Conservation (phyloP, 2,888 invertebrate genomes). For the Morpho deidamia region DNA sequence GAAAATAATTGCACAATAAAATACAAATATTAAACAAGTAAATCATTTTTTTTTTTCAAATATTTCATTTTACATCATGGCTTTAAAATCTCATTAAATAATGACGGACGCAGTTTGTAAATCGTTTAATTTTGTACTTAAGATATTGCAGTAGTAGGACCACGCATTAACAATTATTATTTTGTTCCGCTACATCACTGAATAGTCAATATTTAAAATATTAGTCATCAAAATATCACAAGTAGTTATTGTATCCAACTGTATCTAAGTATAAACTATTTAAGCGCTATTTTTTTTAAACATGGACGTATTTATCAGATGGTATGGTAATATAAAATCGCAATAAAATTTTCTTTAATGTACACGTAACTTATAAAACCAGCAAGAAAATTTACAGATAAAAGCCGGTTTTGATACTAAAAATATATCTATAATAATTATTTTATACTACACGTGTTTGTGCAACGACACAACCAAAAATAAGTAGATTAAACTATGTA, state of each 20-base stretch:
- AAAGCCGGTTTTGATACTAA: neutral
- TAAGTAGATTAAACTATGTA: neutral
- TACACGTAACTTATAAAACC: too few relatives aligned
- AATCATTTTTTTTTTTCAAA: too few relatives aligned
- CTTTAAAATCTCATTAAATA: too few relatives aligned
- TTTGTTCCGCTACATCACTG: conserved; percentile 1
- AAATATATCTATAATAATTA: neutral
- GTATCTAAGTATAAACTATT: conserved; percentile 21
- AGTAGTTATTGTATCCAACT: conserved; percentile 24
- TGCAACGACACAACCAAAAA: conserved; percentile 31
- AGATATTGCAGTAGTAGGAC: too few relatives aligned
- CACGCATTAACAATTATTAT: neutral
- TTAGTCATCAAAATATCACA: conserved; percentile 28
- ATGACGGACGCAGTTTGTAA: too few relatives aligned
- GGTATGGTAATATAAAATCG: neutral
- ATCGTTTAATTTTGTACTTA: too few relatives aligned
- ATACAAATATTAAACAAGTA: too few relatives aligned
- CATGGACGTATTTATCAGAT: conserved; percentile 24
- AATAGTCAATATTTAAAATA: conserved; percentile 9
- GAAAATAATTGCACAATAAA: too few relatives aligned
- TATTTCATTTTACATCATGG: too few relatives aligned
- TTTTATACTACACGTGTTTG: conserved; percentile 14
- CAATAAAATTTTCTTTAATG: too few relatives aligned
- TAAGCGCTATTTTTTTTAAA: conserved; percentile 12
- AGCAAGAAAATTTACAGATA: too few relatives aligned